Base-by-base conservation (phyloP, 2,797 vertebrate genomes). In the Jordanella pulchra region DNA sequence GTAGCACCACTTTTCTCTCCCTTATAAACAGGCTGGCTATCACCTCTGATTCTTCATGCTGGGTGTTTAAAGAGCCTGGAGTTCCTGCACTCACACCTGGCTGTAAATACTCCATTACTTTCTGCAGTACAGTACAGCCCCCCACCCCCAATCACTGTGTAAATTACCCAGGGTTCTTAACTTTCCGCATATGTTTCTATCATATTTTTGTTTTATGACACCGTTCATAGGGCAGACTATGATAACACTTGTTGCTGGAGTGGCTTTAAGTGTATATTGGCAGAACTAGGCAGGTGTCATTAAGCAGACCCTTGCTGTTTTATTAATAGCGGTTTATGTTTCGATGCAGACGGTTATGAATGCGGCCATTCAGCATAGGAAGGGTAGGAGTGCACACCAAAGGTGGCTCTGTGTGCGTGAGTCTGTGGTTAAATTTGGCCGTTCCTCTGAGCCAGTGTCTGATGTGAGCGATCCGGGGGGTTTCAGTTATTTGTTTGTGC, bases 281-380 rank as follows among this genome's bases (percentile, higher is more conserved):
- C 90, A 85, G 71, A 74, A 71, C 83, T 23, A 14, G 66, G 85
- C 89, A 90, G 87, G 88, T 91, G 86, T 87, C 89, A 87, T 79
- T 90, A 88, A 87, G 82, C 77, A 60, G 81, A 79, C 81, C 69
- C 75, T 83, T 79, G 78, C 82, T 87, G 78, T 87, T 91, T 87
- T 89, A 87, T 90, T 90, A 84, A 88, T 87, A 83, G 78, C 73
- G 80, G 88, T 88, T 89, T 81, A 89, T 88, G 86, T 85, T 82
- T 87, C 54, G 35, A 79, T 27, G 68, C 71, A 79, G 84, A 79
- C 25, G 18, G 71, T 70, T 65, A 89, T 92, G 90, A 93, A 91
- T 93, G 90, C 87, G 67, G 69, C 87, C 48, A 90, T 91, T 93
- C 84, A 93, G 86, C 14, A 0, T 32, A 71, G 76, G 78, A 76